A percentile compares a stretch with the other conserved stretches of the same genome.
Evolutionary conservation across 2,888 invertebrate genomes (phyloP).

Genomic region (Leptinotarsa juncta): DNA sequence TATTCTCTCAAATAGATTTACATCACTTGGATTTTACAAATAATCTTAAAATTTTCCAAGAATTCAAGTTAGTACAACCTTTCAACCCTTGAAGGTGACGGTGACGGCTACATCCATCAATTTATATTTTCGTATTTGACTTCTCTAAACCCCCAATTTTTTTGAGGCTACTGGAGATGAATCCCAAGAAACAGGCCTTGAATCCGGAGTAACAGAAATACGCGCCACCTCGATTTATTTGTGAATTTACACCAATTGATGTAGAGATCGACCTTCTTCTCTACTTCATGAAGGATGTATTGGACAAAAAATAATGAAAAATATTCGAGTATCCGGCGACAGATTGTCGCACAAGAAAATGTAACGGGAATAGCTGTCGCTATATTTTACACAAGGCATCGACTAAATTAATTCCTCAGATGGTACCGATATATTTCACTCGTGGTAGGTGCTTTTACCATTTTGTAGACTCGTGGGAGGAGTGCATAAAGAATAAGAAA

Average conservation of each 20-base stretch:
- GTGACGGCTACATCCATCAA: too few species aligned
- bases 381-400: background rate
- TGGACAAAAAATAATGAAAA: background rate
- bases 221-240: background rate
- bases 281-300: background rate
- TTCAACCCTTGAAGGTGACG: too few species aligned
- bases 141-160: too few species aligned
- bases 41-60: too few species aligned
- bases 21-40: too few species aligned
- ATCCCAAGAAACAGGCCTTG: too few species aligned
- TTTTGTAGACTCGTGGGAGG: constrained; percentile 10
- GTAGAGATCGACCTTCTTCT: background rate
- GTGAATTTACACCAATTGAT: background rate
- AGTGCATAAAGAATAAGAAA: background rate
- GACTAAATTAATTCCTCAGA: background rate
- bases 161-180: too few species aligned
- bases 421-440: constrained; percentile 10
- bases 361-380: background rate
- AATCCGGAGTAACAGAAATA: background rate
- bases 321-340: background rate
- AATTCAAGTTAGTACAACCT: too few species aligned
- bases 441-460: constrained; percentile 11
- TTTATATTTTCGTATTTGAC: too few species aligned
- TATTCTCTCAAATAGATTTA: too few species aligned
- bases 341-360: background rate